Percentiles rank a stretch among this genome's conserved stretches.
Conservation (phyloP, 1,140 invertebrate species). For the Pectinophora gossypiella region DNA sequence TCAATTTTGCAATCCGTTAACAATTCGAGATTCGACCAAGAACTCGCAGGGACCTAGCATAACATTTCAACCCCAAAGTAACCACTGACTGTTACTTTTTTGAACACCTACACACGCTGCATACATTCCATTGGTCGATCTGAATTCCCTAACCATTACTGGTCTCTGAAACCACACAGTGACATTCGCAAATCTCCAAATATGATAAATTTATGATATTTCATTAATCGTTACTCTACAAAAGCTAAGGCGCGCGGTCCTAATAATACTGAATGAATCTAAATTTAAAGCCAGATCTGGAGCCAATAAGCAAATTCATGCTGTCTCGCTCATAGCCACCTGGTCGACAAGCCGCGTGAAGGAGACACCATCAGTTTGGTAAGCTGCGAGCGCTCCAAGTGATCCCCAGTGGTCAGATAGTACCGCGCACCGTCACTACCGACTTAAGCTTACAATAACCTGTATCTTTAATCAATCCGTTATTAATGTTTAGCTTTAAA, state of each 20-base stretch:
- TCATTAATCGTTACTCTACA: background rate
- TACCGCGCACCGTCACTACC: conserved; percentile 56
- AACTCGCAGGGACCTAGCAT: too few species aligned
- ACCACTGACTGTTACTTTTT: too few species aligned
- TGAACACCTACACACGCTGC: too few species aligned
- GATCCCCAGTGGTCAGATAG: background rate
- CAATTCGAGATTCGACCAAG: too few species aligned
- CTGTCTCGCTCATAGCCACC: background rate
- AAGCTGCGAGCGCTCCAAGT: background rate
- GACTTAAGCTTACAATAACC: conserved; percentile 35
- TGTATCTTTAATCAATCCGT: conserved; percentile 44
- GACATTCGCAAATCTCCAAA: too few species aligned
- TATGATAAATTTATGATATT: background rate
- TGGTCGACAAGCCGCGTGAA: background rate
- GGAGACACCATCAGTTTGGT: background rate
- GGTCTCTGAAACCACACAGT: too few species aligned
- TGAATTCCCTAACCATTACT: too few species aligned
- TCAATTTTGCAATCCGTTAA: too few species aligned
- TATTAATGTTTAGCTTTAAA: conserved; percentile 50
- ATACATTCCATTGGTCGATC: too few species aligned
- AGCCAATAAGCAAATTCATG: background rate
- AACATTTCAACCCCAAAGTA: too few species aligned
- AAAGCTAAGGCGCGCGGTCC: conserved; percentile 40
- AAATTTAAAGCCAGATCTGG: background rate
- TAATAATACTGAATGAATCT: conserved; percentile 36